These are phyloP conservation scores for Xyrauchen texanus DNA, from an alignment of 2,113 vertebrate species.

Conservation along the genomic window DNA sequence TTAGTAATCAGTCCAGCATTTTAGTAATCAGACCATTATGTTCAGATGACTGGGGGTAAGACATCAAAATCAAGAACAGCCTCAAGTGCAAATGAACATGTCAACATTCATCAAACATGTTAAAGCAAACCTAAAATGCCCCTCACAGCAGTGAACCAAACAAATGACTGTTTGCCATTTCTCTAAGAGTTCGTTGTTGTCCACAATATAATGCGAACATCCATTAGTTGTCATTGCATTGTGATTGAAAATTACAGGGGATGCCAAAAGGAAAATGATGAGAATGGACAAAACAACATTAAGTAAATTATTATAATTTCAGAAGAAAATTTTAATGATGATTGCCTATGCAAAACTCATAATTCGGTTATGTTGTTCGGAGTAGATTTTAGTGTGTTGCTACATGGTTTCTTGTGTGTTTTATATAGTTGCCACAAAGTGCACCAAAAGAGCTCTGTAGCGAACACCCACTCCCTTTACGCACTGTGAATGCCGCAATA, in stretches of 20 bases:
- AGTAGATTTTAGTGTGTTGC: too few relatives aligned
- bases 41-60: conserved; percentile 40
- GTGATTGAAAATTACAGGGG: neutral
- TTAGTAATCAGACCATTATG: conserved; percentile 44
- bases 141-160: conserved; percentile 38
- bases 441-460: too few relatives aligned
- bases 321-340: too few relatives aligned
- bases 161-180: conserved; percentile 45
- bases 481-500: too few relatives aligned
- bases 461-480: too few relatives aligned
- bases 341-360: too few relatives aligned
- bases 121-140: conserved; percentile 44
- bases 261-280: neutral
- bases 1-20: conserved; percentile 45
- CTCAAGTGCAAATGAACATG: conserved; percentile 39
- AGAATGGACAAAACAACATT: too few relatives aligned
- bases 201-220: conserved; percentile 42
- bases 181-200: conserved; percentile 32
- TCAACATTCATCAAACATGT: conserved; percentile 35
- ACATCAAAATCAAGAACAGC: conserved; percentile 42
- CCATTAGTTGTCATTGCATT: conserved; percentile 21
- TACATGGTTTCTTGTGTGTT: too few relatives aligned
- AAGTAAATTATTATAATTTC: too few relatives aligned
- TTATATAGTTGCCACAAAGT: too few relatives aligned
- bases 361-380: too few relatives aligned